Evolutionary conservation across 2,888 invertebrate genomes (phyloP), one percentile per base, ranked within the genome.

Genomic region (Perithous albicinctus): DNA sequence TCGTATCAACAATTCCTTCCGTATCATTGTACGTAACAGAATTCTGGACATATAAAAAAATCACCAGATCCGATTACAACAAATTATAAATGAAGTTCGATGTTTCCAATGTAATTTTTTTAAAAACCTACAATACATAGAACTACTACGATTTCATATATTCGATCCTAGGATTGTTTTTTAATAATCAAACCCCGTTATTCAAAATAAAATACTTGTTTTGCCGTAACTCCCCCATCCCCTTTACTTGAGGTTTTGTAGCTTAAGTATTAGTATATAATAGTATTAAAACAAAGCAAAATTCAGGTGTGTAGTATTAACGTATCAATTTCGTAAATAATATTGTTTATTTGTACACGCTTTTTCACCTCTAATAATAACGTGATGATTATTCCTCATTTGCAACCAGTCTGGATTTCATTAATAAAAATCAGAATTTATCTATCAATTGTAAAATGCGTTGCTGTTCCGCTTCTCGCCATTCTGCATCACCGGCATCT

Each of bases 381-480:
- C 32, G 56, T n/a, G 54, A 48, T 15, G 26, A 41, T 64, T 64
- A 43, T 41, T 26, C 15, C 23, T 43, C 15, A 18, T 46, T 32
- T 32, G 32, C 46, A 18, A 8, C 20, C 12, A 48, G 20, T 8
- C 12, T 2, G 35, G 12, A 0, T 12, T 12, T 8, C 54, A 6
- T n/a, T n/a, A 8, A 12, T 20, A 12, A 59, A 51, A 48, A 83
- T 95, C 95, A 98, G 94, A 99, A 98, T 93, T 98, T 97, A 93
- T 99, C 98, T 63, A 99, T 96, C 87, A 99, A 94, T 93, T 98
- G 97, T 85, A 98, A 93, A 91, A 99, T 98, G 91, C 98, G 97
- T 88, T 97, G 96, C 89, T 98, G 97, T 90, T 98, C 98, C 87
- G 96, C 96, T 91, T 97, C 96, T 86, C 96, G 95, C 95, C 97